Evolutionary conservation across 1,140 invertebrate genomes (phyloP).

Genomic region (Drosophila watanabei): DNA sequence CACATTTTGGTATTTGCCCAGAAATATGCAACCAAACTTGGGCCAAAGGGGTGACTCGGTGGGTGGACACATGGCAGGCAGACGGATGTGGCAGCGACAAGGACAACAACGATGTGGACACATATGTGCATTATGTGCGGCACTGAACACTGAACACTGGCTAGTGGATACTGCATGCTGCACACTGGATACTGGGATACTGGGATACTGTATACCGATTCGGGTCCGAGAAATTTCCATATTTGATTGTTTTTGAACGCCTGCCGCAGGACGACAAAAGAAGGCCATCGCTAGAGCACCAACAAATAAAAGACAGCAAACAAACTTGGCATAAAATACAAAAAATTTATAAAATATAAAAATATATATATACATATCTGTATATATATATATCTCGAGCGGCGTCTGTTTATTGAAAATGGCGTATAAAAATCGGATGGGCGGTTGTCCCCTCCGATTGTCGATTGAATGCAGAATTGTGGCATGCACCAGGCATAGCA

Average conservation of each 20-base stretch:
- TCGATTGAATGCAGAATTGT: conserved; percentile 33
- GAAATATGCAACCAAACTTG: conserved; percentile 52
- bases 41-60: not conserved
- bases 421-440: conserved; percentile 62
- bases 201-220: conserved; percentile 24
- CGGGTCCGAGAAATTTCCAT: conserved; percentile 67
- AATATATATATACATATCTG: not conserved
- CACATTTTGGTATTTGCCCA: conserved; percentile 57
- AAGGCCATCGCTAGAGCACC: conserved; percentile 6
- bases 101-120: conserved; percentile 41
- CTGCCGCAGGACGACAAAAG: conserved; percentile 46
- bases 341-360: not conserved
- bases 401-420: conserved; percentile 77
- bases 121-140: conserved; percentile 64
- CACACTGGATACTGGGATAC: not conserved
- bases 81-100: conserved; percentile 54
- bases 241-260: conserved; percentile 79
- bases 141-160: conserved; percentile 4
- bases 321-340: conserved; percentile 8
- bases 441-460: conserved; percentile 32
- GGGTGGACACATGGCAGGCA: not conserved
- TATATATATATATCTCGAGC: conserved; percentile 7
- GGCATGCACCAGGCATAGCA: conserved; percentile 38
- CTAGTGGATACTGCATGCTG: not conserved
- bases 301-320: conserved; percentile 5